phyloP scores from a whole-genome alignment of 2,888 invertebrate species.

The Mesorhabditis belari region DNA sequence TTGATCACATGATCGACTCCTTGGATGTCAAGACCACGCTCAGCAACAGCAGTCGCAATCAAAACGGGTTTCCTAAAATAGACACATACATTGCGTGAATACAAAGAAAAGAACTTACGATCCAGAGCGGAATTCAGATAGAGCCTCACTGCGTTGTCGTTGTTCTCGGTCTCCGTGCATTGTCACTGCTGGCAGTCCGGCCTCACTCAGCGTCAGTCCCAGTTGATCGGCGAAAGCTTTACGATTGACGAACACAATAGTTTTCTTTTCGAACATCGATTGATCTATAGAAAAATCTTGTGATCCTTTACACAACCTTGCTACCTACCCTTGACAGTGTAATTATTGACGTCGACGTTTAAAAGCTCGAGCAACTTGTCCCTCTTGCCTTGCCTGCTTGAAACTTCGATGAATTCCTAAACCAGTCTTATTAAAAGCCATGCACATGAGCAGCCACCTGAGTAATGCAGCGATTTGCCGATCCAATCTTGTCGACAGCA shows the following conservation, averaged over 20 bases:
- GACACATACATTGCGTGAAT: not conserved
- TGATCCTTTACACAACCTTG: too few species aligned
- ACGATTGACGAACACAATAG: slow-evolving; percentile 79
- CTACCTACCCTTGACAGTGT: slow-evolving; percentile 1
- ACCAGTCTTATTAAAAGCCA: not conserved
- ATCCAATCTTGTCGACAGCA: slow-evolving; percentile 82
- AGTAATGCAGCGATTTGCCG: slow-evolving; percentile 81
- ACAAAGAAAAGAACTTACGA: slow-evolving; percentile 53
- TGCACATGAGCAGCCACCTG: slow-evolving; percentile 62
- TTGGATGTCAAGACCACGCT: slow-evolving; percentile 64
- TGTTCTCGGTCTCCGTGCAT: slow-evolving; percentile 63
- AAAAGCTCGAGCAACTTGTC: slow-evolving; percentile 69
- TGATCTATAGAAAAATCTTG: too few species aligned
- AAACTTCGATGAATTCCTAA: slow-evolving; percentile 18
- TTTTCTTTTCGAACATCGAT: slow-evolving; percentile 32
- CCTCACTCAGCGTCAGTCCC: slow-evolving; percentile 73
- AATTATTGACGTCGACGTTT: slow-evolving; percentile 45
- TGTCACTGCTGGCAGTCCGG: slow-evolving; percentile 66
- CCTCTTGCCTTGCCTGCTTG: slow-evolving; percentile 66
- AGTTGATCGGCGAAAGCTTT: slow-evolving; percentile 84
- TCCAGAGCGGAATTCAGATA: slow-evolving; percentile 64
- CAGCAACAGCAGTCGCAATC: slow-evolving; percentile 88
- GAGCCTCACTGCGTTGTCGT: slow-evolving; percentile 67
- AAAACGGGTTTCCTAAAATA: slow-evolving; percentile 55
- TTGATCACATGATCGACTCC: slow-evolving; percentile 57